A percentile compares a stretch with the other conserved stretches of the same genome.
Conservation (phyloP, 2,113 vertebrate genomes). For the Eidolon helvum region DNA sequence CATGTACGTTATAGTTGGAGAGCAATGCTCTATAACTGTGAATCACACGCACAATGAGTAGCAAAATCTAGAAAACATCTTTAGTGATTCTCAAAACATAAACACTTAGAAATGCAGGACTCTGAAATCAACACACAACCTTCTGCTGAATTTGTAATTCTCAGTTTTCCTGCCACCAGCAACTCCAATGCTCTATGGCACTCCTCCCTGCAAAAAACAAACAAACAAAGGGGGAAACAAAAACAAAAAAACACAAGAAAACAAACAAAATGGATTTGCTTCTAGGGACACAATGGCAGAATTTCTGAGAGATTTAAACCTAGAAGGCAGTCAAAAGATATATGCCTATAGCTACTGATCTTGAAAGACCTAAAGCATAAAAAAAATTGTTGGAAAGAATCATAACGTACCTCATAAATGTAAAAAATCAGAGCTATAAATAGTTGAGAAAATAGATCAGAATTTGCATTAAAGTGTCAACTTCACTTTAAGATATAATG, state of each 20-base stretch:
- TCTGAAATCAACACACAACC: slow-evolving; percentile 43
- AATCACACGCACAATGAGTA: neutral
- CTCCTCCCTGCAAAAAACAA: neutral
- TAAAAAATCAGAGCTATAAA: slow-evolving; percentile 33
- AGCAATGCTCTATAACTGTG: neutral
- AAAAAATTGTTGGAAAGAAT: slow-evolving; percentile 24
- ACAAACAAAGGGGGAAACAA: neutral
- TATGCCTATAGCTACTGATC: neutral
- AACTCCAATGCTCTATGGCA: slow-evolving; percentile 25
- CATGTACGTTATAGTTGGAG: neutral
- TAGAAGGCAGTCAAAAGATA: slow-evolving; percentile 15
- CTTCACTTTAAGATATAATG: slow-evolving; percentile 19
- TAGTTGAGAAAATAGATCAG: neutral
- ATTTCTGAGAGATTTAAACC: slow-evolving; percentile 22
- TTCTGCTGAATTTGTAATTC: slow-evolving; percentile 59
- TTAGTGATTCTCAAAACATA: neutral
- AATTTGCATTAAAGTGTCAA: neutral
- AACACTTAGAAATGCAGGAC: slow-evolving; percentile 27
- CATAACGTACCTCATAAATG: neutral
- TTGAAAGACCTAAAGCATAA: neutral
- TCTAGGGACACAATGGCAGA: neutral
- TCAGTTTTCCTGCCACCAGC: slow-evolving; percentile 53
- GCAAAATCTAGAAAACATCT: slow-evolving; percentile 28
- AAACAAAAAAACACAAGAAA: neutral
- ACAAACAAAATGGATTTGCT: slow-evolving; percentile 3